These are phyloP conservation scores for Aphaenogaster rudis DNA, from an alignment of 1,140 invertebrate genomes.

Conservation along the genomic window DNA sequence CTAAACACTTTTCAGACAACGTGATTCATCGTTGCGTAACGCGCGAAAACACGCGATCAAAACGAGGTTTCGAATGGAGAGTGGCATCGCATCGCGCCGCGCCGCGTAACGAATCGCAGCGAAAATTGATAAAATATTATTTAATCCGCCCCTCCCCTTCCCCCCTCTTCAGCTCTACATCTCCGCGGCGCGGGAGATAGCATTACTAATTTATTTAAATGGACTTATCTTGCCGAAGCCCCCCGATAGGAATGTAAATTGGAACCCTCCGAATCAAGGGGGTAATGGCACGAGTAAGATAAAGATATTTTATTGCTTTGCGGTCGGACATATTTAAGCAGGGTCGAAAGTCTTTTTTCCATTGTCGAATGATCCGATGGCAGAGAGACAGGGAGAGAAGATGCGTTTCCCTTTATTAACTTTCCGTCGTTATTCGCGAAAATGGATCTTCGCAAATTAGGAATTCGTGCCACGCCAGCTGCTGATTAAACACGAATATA, in stretches of 20 bases:
- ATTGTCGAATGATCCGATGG: conserved; percentile 30
- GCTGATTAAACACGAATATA: conserved; percentile 49
- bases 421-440: conserved; percentile 41
- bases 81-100: conserved; percentile 37
- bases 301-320: conserved; percentile 87
- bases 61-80: conserved; percentile 58
- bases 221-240: conserved; percentile 86
- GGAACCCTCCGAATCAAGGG: conserved; percentile 85
- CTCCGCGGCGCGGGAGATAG: conserved; percentile 82
- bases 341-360: conserved; percentile 78
- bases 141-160: conserved; percentile 81
- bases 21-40: conserved; percentile 68
- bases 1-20: conserved; percentile 32
- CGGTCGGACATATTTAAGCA: conserved; percentile 86
- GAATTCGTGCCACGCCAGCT: conserved; percentile 48
- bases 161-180: conserved; percentile 38
- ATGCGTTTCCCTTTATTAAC: conserved; percentile 34
- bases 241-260: conserved; percentile 87
- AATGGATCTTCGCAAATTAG: conserved; percentile 45
- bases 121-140: conserved; percentile 88
- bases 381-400: conserved; percentile 6
- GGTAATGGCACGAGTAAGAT: conserved; percentile 86
- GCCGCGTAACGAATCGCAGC: conserved; percentile 83
- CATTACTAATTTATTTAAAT: conserved; percentile 88
- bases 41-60: conserved; percentile 58